These are phyloP conservation scores for Graptemys geographica DNA, from an alignment of 2,797 vertebrate species.

Conservation along the genomic window DNA sequence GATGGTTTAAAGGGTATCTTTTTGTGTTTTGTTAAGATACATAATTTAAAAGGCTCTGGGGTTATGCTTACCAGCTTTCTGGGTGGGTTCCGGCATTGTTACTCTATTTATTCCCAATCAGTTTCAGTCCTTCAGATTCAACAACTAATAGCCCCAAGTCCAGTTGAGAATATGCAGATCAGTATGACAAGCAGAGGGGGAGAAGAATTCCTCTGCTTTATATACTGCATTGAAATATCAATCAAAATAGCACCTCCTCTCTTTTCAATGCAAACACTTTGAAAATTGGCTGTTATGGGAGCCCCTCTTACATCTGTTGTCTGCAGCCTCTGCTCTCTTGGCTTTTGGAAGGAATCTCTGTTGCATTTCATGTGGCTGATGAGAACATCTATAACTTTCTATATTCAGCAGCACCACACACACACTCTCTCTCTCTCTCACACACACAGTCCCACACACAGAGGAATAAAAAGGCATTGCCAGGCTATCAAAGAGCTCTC, in stretches of 20 bases:
- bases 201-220: constrained; percentile 88
- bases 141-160: constrained; percentile 80
- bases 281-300: constrained; percentile 84
- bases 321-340: constrained; percentile 79
- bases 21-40: fast-evolving
- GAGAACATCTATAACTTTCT: constrained; percentile 85
- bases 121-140: constrained; percentile 68
- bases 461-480: constrained; percentile 52
- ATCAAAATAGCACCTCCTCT: constrained; percentile 89
- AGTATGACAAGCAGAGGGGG: constrained; percentile 86
- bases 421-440: constrained; percentile 24
- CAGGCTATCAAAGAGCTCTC: constrained; percentile 15
- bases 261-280: constrained; percentile 79
- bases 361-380: constrained; percentile 83
- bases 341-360: constrained; percentile 86
- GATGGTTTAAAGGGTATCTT: constrained; percentile 6
- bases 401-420: constrained; percentile 78
- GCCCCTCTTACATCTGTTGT: constrained; percentile 84
- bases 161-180: constrained; percentile 81
- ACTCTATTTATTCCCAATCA: constrained; percentile 81
- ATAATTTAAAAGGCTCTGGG: neutral
- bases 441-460: neutral
- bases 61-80: constrained; percentile 88
- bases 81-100: constrained; percentile 98
- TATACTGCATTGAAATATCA: constrained; percentile 85